phyloP scores from a whole-genome alignment of 92 coral and sea anemone species.

The Porites lobata region DNA sequence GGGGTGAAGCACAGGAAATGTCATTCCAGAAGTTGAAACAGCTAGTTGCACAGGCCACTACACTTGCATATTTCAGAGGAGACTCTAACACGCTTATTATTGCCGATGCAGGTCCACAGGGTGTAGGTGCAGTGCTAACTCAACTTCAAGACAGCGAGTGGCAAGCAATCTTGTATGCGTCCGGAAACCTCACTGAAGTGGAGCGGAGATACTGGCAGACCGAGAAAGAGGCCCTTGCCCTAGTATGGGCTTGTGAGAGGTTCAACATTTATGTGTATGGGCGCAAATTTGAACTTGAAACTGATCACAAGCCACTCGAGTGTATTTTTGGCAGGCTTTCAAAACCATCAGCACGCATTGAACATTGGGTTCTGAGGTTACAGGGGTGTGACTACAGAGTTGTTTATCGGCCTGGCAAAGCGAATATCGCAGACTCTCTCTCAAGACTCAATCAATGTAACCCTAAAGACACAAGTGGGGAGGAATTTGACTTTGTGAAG shows the following conservation, averaged over 20 bases:
- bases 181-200: conserved; percentile 62
- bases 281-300: too few relatives aligned
- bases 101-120: conserved; percentile 68
- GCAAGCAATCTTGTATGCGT: conserved; percentile 60
- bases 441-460: too few relatives aligned
- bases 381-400: too few relatives aligned
- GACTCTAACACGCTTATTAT: conserved; percentile 53
- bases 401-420: too few relatives aligned
- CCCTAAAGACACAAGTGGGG: too few relatives aligned
- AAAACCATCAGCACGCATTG: neutral
- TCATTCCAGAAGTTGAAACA: conserved; percentile 67
- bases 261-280: too few relatives aligned
- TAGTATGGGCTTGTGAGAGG: too few relatives aligned
- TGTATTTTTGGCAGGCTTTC: conserved; percentile 42
- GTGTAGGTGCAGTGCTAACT: conserved; percentile 50
- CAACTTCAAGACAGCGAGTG: conserved; percentile 54
- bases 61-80: conserved; percentile 67
- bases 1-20: conserved; percentile 56
- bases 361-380: too few relatives aligned
- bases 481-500: too few relatives aligned
- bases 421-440: too few relatives aligned
- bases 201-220: conserved; percentile 54
- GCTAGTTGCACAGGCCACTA: conserved; percentile 38
- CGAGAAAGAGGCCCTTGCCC: neutral
- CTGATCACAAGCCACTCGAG: conserved; percentile 23